These are phyloP conservation scores for Tetanocera ferruginea DNA, from an alignment of 2,888 invertebrate genomes.

Conservation along the genomic window DNA sequence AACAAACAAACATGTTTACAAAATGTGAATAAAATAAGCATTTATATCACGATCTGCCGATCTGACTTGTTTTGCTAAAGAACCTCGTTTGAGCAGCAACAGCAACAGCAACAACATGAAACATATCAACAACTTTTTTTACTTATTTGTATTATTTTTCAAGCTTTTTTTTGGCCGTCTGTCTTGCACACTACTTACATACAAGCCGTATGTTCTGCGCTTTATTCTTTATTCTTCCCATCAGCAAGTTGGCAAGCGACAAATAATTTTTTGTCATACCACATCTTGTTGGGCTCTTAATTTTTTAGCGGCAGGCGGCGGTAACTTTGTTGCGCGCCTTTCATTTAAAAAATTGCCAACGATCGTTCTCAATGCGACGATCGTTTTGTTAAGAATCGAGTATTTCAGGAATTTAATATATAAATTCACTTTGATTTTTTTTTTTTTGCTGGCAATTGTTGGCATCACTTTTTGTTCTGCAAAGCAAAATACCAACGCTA, in stretches of 20 bases:
- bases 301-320: neutral
- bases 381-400: slow-evolving; percentile 3
- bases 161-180: neutral
- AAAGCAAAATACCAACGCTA: slow-evolving; percentile 1
- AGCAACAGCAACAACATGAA: neutral
- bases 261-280: neutral
- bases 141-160: neutral
- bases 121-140: neutral
- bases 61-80: slow-evolving; percentile 32
- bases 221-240: no score
- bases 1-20: slow-evolving; percentile 18
- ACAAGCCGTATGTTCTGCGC: neutral
- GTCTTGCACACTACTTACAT: neutral
- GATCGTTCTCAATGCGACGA: slow-evolving; percentile 1
- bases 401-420: slow-evolving; percentile 25
- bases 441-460: neutral
- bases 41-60: slow-evolving; percentile 36
- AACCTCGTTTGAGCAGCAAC: neutral
- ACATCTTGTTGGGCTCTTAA: neutral
- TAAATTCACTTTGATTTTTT: slow-evolving; percentile 1
- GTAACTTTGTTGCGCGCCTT: neutral
- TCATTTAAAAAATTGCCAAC: neutral
- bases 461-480: neutral
- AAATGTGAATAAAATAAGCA: slow-evolving; percentile 35
- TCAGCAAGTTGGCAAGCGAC: neutral